Evolutionary conservation across 2,797 vertebrate species (phyloP), one percentile per base, ranked within the genome.

Genomic region (Gallinago nigripennis): DNA sequence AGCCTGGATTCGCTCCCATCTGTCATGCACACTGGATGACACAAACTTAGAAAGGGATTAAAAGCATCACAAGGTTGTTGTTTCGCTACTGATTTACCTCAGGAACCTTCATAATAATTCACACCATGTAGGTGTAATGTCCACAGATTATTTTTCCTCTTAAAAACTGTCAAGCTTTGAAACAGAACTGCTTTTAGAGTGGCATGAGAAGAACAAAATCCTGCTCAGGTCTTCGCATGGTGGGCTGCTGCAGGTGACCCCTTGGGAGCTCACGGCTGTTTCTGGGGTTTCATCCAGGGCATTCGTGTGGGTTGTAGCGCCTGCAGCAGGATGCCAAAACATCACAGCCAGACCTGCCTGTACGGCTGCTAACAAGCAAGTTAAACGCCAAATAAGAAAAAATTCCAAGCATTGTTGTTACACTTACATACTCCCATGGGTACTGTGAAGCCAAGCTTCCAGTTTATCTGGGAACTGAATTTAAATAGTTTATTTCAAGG

Each of bases 401-500:
- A 95, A 86, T 46, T 57, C 75, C 31, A 14, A 92, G 92, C 91
- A 76, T 56, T 96, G 82, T 95, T 95, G 90, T 60, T 91, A 96
- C 65, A 66, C 78, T 91, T 81, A 71, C 16, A 16, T 50, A 25
- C 24, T 92, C 46, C 89, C 68, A 77, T 81, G 25, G 56, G 94
- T 87, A 84, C 53, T 0, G 0, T 17, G 88, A 95, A 94, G 64
- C 46, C 73, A 84, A 92, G 94, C 88, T 69, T 28, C 9, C 70
- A 31, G 77, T 92, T 96, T 95, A 95, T 93, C 51, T 61, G 65
- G 82, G 58, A 82, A 86, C 54, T 94, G 91, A 85, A 94, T 95
- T 96, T 87, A 96, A 97, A 92, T 35, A 88, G 72, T 73, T 95
- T 96, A 82, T 86, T 92, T 27, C 70, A 89, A 92, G 54, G 86